phyloP scores from a whole-genome alignment of 1,140 invertebrate species.

The Temnothorax curvispinosus region DNA sequence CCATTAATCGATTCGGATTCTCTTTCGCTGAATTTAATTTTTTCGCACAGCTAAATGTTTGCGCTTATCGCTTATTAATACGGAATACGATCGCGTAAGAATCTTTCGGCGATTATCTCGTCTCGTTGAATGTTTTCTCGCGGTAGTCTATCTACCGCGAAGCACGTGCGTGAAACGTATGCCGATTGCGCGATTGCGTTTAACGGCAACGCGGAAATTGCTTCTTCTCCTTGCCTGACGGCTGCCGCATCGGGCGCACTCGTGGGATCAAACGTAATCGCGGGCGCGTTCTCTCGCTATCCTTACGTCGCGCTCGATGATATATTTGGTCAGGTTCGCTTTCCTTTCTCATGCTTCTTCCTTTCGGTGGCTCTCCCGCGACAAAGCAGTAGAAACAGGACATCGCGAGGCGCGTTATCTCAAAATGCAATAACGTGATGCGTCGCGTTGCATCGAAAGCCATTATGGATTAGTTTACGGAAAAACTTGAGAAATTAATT shows the following conservation, averaged over 20 bases:
- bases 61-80: background rate
- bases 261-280: slow-evolving; percentile 45
- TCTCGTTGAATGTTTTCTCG: slow-evolving; percentile 8
- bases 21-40: background rate
- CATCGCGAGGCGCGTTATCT: background rate
- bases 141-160: slow-evolving; percentile 3
- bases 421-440: background rate
- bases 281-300: slow-evolving; percentile 9
- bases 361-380: background rate
- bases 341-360: slow-evolving; percentile 18
- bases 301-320: slow-evolving; percentile 8
- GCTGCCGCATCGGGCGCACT: slow-evolving; percentile 42
- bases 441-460: background rate
- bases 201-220: slow-evolving; percentile 67
- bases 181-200: slow-evolving; percentile 48
- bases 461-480: background rate
- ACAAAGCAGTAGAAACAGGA: background rate
- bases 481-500: background rate
- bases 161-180: slow-evolving; percentile 23
- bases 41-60: background rate
- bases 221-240: slow-evolving; percentile 50
- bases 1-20: background rate
- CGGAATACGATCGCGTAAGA: background rate
- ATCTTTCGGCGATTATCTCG: slow-evolving; percentile 14
- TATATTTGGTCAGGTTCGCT: slow-evolving; percentile 28